Conservation (phyloP, 2,797 vertebrate genomes). For the Eupleurogrammus muticus region DNA sequence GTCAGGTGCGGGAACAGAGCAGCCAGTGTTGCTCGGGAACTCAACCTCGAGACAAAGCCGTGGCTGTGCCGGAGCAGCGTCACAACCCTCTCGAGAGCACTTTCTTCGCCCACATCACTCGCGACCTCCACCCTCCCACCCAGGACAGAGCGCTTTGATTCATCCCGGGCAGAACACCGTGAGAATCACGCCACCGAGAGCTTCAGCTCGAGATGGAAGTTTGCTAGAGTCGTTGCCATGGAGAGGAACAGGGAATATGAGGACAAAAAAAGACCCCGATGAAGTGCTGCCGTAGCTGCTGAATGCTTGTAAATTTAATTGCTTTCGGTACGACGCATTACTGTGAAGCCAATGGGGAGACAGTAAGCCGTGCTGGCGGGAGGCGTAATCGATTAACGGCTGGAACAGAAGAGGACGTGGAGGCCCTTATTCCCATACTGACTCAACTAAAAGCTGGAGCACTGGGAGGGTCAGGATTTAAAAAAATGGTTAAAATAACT, state of each 20-base stretch:
- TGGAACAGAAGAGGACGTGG: slow-evolving; percentile 14
- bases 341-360: slow-evolving; percentile 51
- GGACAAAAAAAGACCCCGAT: slow-evolving; percentile 12
- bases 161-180: slow-evolving; percentile 11
- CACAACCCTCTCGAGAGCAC: slow-evolving; percentile 31
- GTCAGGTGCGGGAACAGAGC: slow-evolving; percentile 56
- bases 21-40: slow-evolving; percentile 48
- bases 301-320: slow-evolving; percentile 71
- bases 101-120: slow-evolving; percentile 58
- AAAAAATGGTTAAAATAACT: background rate
- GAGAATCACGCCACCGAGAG: slow-evolving; percentile 11
- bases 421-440: slow-evolving; percentile 44
- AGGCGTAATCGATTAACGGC: slow-evolving; percentile 64
- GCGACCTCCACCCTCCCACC: slow-evolving; percentile 32
- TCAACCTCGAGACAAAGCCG: slow-evolving; percentile 59
- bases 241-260: slow-evolving; percentile 10
- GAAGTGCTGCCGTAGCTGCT: slow-evolving; percentile 49
- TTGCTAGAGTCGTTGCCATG: slow-evolving; percentile 23
- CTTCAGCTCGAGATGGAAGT: background rate
- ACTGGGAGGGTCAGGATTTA: background rate
- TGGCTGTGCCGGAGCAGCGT: slow-evolving; percentile 48
- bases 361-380: slow-evolving; percentile 33
- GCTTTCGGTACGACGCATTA: slow-evolving; percentile 57
- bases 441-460: slow-evolving; percentile 36
- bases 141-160: background rate